Evolutionary conservation across 53 echinoderm and acorn worm genomes (phyloP), one percentile per base, ranked within the genome.

Genomic region (Mesocentrotus franciscanus): DNA sequence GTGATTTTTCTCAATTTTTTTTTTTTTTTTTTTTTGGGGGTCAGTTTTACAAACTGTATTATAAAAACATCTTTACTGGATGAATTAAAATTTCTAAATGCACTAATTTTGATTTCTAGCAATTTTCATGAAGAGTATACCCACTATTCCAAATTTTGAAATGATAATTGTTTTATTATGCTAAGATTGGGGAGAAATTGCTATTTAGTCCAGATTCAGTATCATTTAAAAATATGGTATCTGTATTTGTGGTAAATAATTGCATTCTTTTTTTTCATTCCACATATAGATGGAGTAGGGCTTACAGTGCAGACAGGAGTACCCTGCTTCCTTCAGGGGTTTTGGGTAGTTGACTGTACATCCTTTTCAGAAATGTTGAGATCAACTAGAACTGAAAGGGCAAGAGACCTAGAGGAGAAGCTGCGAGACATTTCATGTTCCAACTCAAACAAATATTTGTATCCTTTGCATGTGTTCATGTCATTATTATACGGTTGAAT

Each of bases 321-420:
- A 35, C 2, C 68, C 5, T 68, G 95, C 56, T 66, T n/a, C 17
- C 70, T 94, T 60, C 85, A 85, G 56, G 66, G 36, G 16, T 94
- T 94, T 55, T 94, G 95, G 95, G 10, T 42, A 9, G 95, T 94
- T 61, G 55, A 87, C 35, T 94, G 95, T 70, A 6, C 34, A 18
- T 64, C 62, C 12, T 68, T 94, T 26, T 85, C 95, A n/a, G 87
- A 94, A 66, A 3, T 33, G 6, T 29, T 94, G 26, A 17, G 61
- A 29, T 60, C 61, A 60, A 57, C 64, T 20, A 22, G 62, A 35
- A 26, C 29, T 35, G 85, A 24, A 24, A 36, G 85, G 27, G 56
- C 8, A 87, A 32, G n/a, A 61, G 24, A 8, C 13, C 61, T 93
- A 16, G 79, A 60, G 4, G 81, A 17, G 57, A 49, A 94, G 55